Evolutionary conservation across 2,113 vertebrate species (phyloP).

Genomic region (Formicarius rufipectus): DNA sequence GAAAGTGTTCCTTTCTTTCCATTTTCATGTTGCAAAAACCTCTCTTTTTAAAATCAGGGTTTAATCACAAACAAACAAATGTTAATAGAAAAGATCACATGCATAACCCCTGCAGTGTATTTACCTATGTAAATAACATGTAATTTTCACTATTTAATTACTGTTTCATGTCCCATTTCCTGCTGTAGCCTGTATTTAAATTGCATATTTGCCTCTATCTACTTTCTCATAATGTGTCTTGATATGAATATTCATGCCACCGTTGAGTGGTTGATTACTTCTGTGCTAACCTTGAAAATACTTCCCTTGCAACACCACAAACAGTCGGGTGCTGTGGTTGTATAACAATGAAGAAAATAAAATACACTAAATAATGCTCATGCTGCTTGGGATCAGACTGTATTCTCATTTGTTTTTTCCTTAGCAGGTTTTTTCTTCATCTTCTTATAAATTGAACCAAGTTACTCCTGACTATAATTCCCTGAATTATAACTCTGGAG

Average conservation of each 20-base stretch:
- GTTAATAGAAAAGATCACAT: slow-evolving; percentile 16
- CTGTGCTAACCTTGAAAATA: slow-evolving; percentile 54
- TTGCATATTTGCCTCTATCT: slow-evolving; percentile 49
- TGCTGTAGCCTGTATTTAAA: slow-evolving; percentile 61
- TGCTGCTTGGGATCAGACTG: background rate
- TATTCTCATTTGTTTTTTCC: background rate
- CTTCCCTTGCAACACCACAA: background rate
- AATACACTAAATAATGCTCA: background rate
- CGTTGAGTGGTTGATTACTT: slow-evolving; percentile 48
- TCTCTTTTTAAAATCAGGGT: background rate
- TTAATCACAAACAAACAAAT: slow-evolving; percentile 26
- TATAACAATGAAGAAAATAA: slow-evolving; percentile 2
- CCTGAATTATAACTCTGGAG: background rate
- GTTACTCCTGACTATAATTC: background rate
- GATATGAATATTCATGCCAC: slow-evolving; percentile 64
- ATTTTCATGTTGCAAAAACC: background rate
- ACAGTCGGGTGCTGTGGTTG: background rate
- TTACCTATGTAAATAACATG: slow-evolving; percentile 65
- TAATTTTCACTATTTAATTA: slow-evolving; percentile 59
- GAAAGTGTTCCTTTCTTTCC: background rate
- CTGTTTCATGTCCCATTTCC: slow-evolving; percentile 58
- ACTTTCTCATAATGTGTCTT: slow-evolving; percentile 32
- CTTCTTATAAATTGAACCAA: background rate
- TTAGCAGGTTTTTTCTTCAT: background rate
- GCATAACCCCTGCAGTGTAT: background rate